Evolutionary conservation across 2,888 invertebrate genomes (phyloP).

Genomic region (Nematopogon swammerdamellus): DNA sequence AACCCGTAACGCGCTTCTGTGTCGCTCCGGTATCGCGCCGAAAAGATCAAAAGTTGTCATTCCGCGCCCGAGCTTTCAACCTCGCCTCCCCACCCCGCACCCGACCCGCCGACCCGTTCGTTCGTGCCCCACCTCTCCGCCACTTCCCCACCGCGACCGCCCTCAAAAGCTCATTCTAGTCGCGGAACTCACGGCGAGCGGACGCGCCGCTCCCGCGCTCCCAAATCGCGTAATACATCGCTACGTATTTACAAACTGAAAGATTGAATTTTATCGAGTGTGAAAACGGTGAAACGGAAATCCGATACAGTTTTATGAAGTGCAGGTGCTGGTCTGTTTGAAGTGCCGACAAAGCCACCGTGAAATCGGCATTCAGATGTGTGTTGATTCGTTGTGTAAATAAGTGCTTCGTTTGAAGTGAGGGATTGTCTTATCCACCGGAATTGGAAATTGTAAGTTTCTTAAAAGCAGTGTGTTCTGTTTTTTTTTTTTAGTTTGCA

Average conservation of each 20-base stretch:
- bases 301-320: not conserved
- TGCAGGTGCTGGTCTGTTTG: not conserved
- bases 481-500: too few relatives aligned
- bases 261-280: not conserved
- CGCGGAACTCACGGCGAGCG: not conserved
- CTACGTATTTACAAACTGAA: not conserved
- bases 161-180: not conserved
- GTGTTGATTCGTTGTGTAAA: not conserved
- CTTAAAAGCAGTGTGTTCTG: too few relatives aligned
- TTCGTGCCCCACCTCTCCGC: not conserved
- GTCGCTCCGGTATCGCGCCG: not conserved
- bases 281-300: not conserved
- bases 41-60: not conserved
- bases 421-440: not conserved
- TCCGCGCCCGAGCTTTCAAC: not conserved
- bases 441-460: too few relatives aligned
- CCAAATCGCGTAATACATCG: not conserved
- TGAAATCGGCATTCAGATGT: not conserved
- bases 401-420: not conserved
- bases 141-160: not conserved
- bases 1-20: not conserved
- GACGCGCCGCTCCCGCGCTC: not conserved
- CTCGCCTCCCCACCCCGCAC: not conserved
- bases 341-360: not conserved
- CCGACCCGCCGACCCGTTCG: too few relatives aligned